Evolutionary conservation across 35 echinoderm and acorn worm genomes (phyloP).

Genomic region (Acanthaster planci): DNA sequence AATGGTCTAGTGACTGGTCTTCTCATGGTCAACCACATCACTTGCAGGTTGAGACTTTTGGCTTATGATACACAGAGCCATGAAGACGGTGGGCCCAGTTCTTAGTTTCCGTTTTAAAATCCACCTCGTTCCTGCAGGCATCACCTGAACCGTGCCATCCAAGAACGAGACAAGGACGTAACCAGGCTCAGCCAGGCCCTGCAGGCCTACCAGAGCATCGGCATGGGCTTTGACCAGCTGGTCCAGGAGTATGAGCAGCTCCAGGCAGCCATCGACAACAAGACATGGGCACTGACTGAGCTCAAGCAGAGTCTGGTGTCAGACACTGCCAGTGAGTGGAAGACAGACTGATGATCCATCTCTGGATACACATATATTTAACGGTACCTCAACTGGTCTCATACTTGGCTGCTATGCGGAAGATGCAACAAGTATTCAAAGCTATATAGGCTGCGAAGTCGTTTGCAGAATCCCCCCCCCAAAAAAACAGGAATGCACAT

Average conservation of each 20-base stretch:
- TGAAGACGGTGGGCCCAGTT: too few species aligned
- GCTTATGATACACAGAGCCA: too few species aligned
- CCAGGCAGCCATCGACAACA: conserved; percentile 76
- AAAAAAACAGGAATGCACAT: too few species aligned
- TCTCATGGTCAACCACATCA: too few species aligned
- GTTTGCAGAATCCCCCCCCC: too few species aligned
- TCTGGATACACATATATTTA: not conserved
- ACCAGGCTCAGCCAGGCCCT: conserved; percentile 65
- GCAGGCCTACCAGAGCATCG: conserved; percentile 69
- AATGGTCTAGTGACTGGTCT: too few species aligned
- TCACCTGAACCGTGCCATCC: conserved; percentile 67
- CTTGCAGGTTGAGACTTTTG: too few species aligned
- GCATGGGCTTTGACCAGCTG: conserved; percentile 86
- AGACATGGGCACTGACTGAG: conserved; percentile 87
- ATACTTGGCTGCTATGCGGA: too few species aligned
- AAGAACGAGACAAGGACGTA: conserved; percentile 75
- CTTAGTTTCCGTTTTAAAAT: too few species aligned
- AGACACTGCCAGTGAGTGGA: conserved; percentile 54
- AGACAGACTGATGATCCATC: not conserved
- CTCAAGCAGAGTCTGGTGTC: conserved; percentile 73
- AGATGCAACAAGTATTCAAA: too few species aligned
- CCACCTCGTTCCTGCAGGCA: conserved; percentile 47
- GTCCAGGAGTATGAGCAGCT: conserved; percentile 82
- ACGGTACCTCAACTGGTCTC: too few species aligned
- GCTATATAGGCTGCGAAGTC: too few species aligned